phyloP scores from a whole-genome alignment of 2,888 invertebrate species.

The Eumacrocentrus americanus region DNA sequence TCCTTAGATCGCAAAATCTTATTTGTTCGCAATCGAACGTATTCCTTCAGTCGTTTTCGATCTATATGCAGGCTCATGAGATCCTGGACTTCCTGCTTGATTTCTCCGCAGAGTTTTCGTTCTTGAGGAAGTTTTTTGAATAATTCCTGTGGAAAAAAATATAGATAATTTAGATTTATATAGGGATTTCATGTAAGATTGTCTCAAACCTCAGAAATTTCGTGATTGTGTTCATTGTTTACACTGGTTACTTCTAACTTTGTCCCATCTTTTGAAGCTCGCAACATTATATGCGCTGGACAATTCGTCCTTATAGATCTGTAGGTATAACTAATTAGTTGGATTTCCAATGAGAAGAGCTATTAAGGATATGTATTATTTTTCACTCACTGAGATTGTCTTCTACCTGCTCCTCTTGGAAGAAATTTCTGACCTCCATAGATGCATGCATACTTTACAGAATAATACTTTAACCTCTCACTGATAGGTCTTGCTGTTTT shows the following conservation, averaged over 20 bases:
- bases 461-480: constrained; percentile 59
- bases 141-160: too few relatives aligned
- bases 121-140: constrained; percentile 59
- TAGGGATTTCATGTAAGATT: not conserved
- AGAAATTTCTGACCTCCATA: constrained; percentile 61
- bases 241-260: constrained; percentile 62
- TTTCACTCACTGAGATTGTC: constrained; percentile 56
- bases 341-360: too few relatives aligned
- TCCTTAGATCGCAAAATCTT: constrained; percentile 57
- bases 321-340: constrained; percentile 1
- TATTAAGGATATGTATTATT: not conserved
- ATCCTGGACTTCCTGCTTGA: constrained; percentile 57
- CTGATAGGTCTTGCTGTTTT: constrained; percentile 61
- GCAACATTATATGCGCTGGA: constrained; percentile 60
- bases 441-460: constrained; percentile 61
- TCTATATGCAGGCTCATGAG: constrained; percentile 56
- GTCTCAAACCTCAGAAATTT: constrained; percentile 55
- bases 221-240: constrained; percentile 62
- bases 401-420: constrained; percentile 57
- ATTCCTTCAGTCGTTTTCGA: constrained; percentile 56
- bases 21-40: constrained; percentile 55
- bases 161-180: too few relatives aligned
- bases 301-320: constrained; percentile 61
- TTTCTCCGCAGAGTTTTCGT: constrained; percentile 56
- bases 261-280: constrained; percentile 61